Evolutionary conservation across 2,888 invertebrate species (phyloP).

Genomic region (Mycalesis mineus): DNA sequence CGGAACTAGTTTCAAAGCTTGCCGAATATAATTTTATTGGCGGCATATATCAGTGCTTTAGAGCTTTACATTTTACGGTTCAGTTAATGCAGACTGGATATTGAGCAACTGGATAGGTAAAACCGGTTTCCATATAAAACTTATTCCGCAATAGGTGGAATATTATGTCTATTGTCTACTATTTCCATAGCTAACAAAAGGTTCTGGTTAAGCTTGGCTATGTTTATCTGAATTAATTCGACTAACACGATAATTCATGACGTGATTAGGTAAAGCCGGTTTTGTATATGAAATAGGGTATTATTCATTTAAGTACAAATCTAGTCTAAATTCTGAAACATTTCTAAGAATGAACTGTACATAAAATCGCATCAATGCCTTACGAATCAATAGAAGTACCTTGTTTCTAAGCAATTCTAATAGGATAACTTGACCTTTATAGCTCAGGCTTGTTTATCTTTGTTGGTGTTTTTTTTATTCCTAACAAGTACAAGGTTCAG

Average conservation of each 20-base stretch:
- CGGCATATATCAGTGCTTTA: conserved; percentile 5
- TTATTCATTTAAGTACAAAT: too few species aligned
- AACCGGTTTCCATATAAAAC: conserved; percentile 18
- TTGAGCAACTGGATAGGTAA: conserved; percentile 10
- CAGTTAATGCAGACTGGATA: conserved; percentile 10
- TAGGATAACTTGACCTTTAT: too few species aligned
- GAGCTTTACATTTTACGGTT: conserved; percentile 16
- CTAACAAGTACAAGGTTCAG: too few species aligned
- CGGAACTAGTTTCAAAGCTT: background rate
- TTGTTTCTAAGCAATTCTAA: too few species aligned
- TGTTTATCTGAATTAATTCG: background rate
- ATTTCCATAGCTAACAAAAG: background rate
- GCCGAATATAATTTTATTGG: conserved; percentile 4
- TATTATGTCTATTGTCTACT: background rate
- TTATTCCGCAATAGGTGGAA: conserved; percentile 9
- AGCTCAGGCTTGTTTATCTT: too few species aligned
- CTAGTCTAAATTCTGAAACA: too few species aligned
- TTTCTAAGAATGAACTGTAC: too few species aligned
- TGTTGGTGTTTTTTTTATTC: too few species aligned
- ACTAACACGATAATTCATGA: background rate
- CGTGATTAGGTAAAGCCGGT: background rate
- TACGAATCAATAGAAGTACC: too few species aligned
- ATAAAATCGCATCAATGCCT: too few species aligned
- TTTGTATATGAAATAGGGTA: background rate
- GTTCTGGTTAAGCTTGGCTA: background rate